Evolutionary conservation across 2,888 invertebrate genomes (phyloP).

Genomic region (Dermolepida albohirtum): DNA sequence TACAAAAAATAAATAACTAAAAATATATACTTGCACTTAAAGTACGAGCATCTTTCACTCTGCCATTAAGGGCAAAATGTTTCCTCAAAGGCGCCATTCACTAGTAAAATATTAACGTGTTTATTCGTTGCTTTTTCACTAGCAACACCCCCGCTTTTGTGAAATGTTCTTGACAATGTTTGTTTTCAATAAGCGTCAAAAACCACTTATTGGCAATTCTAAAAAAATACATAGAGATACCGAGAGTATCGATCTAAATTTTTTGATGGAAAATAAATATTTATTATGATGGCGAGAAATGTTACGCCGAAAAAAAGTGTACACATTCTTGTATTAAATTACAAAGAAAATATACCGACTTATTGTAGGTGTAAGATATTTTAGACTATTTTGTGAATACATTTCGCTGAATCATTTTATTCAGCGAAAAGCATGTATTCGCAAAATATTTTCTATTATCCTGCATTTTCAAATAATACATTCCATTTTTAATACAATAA

Average conservation of each 20-base stretch:
- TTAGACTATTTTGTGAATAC: no score
- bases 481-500: no score
- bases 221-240: background rate
- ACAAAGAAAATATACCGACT: background rate
- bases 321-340: background rate
- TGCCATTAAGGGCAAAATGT: no score
- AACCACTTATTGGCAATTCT: background rate
- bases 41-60: no score
- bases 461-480: no score
- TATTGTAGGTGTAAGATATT: background rate
- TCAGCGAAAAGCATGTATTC: no score
- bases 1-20: no score
- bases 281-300: slow-evolving; percentile 7
- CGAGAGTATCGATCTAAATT: background rate
- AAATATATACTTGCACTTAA: no score
- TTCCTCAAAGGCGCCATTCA: no score
- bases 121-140: background rate
- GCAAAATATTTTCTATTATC: no score
- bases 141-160: background rate
- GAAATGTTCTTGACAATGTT: background rate
- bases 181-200: background rate
- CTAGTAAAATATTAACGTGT: no score
- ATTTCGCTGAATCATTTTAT: no score
- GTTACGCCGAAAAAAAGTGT: background rate
- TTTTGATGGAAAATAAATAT: slow-evolving; percentile 20